Conservation (phyloP, 2,797 vertebrate genomes). For the Anniella stebbinsi region DNA sequence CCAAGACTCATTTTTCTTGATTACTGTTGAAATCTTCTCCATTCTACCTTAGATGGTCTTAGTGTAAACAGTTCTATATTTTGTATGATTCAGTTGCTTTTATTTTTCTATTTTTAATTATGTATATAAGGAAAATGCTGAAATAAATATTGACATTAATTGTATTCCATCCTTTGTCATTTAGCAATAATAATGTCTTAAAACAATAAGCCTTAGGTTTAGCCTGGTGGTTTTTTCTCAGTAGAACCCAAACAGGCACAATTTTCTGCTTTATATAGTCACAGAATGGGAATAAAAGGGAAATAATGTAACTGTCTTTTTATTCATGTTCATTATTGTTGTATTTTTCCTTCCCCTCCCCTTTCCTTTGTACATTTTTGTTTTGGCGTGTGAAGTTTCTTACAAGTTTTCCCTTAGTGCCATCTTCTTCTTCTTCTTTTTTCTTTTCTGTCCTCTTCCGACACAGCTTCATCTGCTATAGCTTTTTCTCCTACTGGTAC, state of each 20-base stretch:
- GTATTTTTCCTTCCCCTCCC: constrained; percentile 5
- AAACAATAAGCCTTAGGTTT: not conserved
- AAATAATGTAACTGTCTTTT: not conserved
- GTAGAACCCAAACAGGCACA: not conserved
- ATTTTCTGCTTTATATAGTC: not conserved
- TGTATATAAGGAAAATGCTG: constrained; percentile 74
- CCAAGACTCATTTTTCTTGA: constrained; percentile 49
- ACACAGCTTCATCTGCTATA: constrained; percentile 88
- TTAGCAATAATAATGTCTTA: constrained; percentile 23
- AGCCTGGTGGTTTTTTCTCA: constrained; percentile 17
- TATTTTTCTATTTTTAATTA: constrained; percentile 85
- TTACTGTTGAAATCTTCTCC: constrained; percentile 61
- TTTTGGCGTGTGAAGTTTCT: constrained; percentile 58
- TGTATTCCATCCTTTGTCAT: constrained; percentile 64
- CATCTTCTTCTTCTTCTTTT: constrained; percentile 73
- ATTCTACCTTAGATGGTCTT: constrained; percentile 63
- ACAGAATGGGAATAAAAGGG: rapidly evolving
- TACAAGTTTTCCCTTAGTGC: constrained; percentile 79
- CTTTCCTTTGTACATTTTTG: constrained; percentile 45
- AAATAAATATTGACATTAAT: constrained; percentile 80
- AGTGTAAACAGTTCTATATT: constrained; percentile 80
- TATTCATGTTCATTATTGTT: constrained; percentile 47
- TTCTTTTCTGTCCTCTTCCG: constrained; percentile 81
- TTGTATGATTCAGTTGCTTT: constrained; percentile 81
- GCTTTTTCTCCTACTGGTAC: constrained; percentile 86